A percentile compares a stretch with the other conserved stretches of the same genome.
These are phyloP conservation scores for Pachypeltis micranthus DNA, from an alignment of 1,140 invertebrate species.

Conservation along the genomic window DNA sequence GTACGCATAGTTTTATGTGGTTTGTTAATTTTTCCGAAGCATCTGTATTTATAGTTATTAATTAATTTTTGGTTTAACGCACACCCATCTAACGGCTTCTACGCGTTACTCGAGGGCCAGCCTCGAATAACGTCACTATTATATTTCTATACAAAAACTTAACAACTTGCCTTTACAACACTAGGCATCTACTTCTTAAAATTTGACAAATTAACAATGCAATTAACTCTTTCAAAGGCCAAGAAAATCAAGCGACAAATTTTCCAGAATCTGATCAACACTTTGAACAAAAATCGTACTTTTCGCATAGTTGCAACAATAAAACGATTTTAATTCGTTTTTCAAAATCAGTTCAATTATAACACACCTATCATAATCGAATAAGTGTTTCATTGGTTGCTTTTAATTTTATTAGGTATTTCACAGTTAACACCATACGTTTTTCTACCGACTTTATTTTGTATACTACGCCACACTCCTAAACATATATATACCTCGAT, in stretches of 20 bases:
- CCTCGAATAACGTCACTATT: constrained; percentile 17
- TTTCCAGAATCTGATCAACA: background rate
- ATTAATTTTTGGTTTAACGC: no score
- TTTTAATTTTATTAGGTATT: no score
- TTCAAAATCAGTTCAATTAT: no score
- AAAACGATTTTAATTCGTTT: background rate
- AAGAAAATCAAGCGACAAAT: constrained; percentile 12
- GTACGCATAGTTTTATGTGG: constrained; percentile 15
- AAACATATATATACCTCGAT: no score
- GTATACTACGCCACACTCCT: no score
- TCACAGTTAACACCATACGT: no score
- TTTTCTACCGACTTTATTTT: no score
- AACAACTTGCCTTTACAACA: constrained; percentile 11
- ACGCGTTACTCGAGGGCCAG: constrained; percentile 20
- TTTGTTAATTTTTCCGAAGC: constrained; percentile 14
- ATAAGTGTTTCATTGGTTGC: no score
- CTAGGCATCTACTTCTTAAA: constrained; percentile 10
- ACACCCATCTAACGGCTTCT: constrained; percentile 19
- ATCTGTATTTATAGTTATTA: constrained; percentile 9
- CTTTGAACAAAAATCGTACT: background rate
- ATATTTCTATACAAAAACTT: constrained; percentile 16
- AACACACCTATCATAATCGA: no score
- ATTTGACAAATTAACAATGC: background rate
- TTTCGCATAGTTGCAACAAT: background rate
- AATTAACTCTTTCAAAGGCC: background rate